Evolutionary conservation across 2,888 invertebrate genomes (phyloP).

Genomic region (Cosmia trapezina): DNA sequence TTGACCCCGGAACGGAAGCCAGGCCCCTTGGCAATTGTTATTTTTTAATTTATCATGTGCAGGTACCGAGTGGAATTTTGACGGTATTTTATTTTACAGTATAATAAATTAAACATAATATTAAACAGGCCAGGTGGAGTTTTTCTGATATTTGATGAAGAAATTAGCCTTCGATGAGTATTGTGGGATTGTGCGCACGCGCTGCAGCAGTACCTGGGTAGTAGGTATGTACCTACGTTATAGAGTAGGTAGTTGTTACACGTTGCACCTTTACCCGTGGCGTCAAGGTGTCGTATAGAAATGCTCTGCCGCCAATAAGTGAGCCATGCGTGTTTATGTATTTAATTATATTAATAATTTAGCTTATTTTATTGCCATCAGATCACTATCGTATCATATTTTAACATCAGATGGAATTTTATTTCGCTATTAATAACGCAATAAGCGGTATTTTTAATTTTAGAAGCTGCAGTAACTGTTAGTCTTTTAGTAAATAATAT

Average conservation of each 20-base stretch:
- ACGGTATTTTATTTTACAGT: constrained; percentile 55
- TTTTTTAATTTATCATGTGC: constrained; percentile 66
- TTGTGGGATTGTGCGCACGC: constrained; percentile 45
- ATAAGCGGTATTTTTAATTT: constrained; percentile 43
- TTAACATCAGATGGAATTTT: constrained; percentile 53
- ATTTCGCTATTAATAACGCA: constrained; percentile 53
- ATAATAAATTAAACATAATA: constrained; percentile 42
- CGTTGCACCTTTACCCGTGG: constrained; percentile 58
- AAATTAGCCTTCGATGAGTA: constrained; percentile 49
- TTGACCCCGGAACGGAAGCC: constrained; percentile 69
- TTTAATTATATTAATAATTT: constrained; percentile 57
- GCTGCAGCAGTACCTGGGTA: background rate
- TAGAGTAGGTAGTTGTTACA: constrained; percentile 20
- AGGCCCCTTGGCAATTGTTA: constrained; percentile 65
- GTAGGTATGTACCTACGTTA: background rate
- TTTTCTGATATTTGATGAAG: constrained; percentile 48
- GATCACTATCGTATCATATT: constrained; percentile 50
- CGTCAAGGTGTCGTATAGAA: constrained; percentile 47
- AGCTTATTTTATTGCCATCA: constrained; percentile 50
- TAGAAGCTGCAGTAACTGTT: constrained; percentile 24
- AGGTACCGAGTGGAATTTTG: constrained; percentile 65
- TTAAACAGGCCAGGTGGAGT: constrained; percentile 49
- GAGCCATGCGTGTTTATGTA: constrained; percentile 39
- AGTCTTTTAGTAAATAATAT: constrained; percentile 18
- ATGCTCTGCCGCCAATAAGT: constrained; percentile 42